Evolutionary conservation across 2,797 vertebrate species (phyloP).

Genomic region (Xenopus petersii): DNA sequence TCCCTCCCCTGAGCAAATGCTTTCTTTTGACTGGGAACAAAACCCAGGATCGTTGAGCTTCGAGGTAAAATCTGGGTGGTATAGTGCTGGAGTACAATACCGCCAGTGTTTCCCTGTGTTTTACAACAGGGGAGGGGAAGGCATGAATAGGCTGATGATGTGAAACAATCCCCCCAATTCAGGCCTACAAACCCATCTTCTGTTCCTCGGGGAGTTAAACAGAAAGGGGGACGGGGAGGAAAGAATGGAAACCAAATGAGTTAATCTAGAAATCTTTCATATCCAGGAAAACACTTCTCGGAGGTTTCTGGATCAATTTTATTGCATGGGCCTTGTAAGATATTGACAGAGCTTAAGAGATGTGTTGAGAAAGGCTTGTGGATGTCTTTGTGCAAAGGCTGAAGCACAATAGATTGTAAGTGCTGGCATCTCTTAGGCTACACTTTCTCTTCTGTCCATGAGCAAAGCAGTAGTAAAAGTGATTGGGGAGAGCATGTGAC

Average conservation of each 20-base stretch:
- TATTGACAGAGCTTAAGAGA: slow-evolving; percentile 42
- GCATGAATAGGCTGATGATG: slow-evolving; percentile 85
- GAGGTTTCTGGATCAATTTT: not conserved
- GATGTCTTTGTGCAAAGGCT: slow-evolving; percentile 47
- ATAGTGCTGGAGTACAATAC: slow-evolving; percentile 85
- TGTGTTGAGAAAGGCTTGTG: slow-evolving; percentile 24
- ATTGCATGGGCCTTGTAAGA: slow-evolving; percentile 36
- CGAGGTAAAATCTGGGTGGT: slow-evolving; percentile 93
- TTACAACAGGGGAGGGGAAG: slow-evolving; percentile 94
- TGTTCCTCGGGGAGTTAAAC: slow-evolving; percentile 62
- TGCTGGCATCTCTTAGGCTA: slow-evolving; percentile 52
- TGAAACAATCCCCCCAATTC: slow-evolving; percentile 91
- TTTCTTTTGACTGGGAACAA: slow-evolving; percentile 70
- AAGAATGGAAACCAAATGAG: slow-evolving; percentile 57
- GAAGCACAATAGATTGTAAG: slow-evolving; percentile 56
- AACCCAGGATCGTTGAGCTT: slow-evolving; percentile 60
- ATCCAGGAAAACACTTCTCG: slow-evolving; percentile 35
- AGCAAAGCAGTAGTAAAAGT: slow-evolving; percentile 43
- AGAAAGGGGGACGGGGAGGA: slow-evolving; percentile 40
- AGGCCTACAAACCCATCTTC: slow-evolving; percentile 85
- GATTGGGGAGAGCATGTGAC: slow-evolving; percentile 57
- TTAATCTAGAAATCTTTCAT: slow-evolving; percentile 47
- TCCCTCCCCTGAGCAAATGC: slow-evolving; percentile 74
- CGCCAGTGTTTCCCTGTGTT: slow-evolving; percentile 72
- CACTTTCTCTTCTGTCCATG: slow-evolving; percentile 40